Evolutionary conservation across 2,797 vertebrate species (phyloP).

Genomic region (Sternarchorhynchus goeldii): DNA sequence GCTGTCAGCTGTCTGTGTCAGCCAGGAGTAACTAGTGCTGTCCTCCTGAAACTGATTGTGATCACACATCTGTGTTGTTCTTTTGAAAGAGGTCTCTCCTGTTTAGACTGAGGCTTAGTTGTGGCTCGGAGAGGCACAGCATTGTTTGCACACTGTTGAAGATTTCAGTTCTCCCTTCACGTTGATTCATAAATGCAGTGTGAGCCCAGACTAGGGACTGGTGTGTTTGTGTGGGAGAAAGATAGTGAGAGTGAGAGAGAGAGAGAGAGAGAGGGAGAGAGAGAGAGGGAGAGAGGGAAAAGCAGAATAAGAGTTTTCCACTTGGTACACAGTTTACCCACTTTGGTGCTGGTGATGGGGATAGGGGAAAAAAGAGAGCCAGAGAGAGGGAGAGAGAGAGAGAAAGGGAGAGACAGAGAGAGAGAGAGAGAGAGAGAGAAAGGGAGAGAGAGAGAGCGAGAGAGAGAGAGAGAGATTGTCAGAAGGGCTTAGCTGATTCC

Average conservation of each 20-base stretch:
- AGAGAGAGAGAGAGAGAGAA: not conserved
- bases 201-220: not conserved
- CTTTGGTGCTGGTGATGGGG: not conserved
- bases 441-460: not conserved
- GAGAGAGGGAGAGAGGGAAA: not conserved
- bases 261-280: not conserved
- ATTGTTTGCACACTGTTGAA: constrained; percentile 5
- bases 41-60: constrained; percentile 3
- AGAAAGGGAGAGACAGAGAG: not conserved
- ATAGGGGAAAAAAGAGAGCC: too few relatives aligned
- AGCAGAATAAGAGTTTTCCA: not conserved
- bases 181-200: not conserved
- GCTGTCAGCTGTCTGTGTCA: constrained; percentile 12
- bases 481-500: not conserved
- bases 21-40: not conserved
- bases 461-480: not conserved
- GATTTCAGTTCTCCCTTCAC: constrained; percentile 3
- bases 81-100: not conserved
- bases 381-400: constrained; percentile 3
- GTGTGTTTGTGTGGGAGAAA: not conserved
- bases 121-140: not conserved
- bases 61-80: constrained; percentile 1
- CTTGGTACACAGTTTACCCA: too few relatives aligned
- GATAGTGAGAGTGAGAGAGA: not conserved
- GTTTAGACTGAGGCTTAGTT: not conserved